Evolutionary conservation across 2,797 vertebrate genomes (phyloP).

Genomic region (Cossypha caffra): DNA sequence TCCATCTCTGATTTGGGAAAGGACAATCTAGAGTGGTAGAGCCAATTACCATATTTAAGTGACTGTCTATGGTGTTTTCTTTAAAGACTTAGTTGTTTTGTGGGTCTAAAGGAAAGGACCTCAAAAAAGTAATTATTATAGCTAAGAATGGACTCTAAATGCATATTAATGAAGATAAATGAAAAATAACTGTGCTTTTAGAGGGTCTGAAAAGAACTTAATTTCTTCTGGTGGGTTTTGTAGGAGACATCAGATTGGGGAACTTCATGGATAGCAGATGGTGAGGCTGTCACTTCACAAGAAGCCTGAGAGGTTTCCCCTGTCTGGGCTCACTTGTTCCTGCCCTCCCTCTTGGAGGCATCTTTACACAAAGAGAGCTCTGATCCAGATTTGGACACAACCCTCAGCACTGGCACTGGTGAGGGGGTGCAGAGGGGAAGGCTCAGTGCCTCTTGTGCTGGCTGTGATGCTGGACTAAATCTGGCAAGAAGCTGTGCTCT

Average conservation of each 20-base stretch:
- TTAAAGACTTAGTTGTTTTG: neutral
- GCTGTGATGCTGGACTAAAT: neutral
- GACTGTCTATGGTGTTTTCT: neutral
- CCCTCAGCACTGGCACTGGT: rapidly evolving
- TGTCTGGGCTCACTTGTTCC: neutral
- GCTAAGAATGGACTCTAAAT: neutral
- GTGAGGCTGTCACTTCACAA: neutral
- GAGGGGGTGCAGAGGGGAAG: neutral
- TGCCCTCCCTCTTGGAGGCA: neutral
- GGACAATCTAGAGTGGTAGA: neutral
- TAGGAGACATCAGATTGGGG: neutral
- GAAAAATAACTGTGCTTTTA: neutral
- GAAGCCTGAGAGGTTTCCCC: neutral
- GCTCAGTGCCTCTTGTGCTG: neutral
- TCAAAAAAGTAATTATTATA: neutral
- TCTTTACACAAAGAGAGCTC: neutral
- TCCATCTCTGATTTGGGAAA: neutral
- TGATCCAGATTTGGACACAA: neutral
- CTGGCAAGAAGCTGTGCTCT: neutral
- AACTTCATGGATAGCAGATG: neutral
- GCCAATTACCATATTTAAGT: neutral
- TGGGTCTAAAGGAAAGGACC: neutral
- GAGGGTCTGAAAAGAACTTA: neutral
- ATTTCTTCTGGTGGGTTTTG: neutral
- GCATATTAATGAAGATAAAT: neutral